phyloP scores from a whole-genome alignment of 1,140 invertebrate species.

The Papilio glaucus region DNA sequence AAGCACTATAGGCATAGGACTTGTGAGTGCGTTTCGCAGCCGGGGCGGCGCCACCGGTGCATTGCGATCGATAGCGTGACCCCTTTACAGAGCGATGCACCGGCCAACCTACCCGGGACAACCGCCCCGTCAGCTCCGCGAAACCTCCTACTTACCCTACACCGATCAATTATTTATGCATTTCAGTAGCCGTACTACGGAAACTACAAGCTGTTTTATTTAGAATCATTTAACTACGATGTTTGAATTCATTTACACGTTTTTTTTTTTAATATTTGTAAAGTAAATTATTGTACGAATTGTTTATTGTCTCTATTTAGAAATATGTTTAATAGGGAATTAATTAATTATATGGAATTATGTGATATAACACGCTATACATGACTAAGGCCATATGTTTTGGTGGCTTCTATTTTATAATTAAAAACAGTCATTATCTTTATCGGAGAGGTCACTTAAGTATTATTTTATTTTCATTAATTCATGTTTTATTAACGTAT shows the following conservation, averaged over 20 bases:
- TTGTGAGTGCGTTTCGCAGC: conserved; percentile 1
- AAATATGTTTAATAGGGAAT: too few relatives aligned
- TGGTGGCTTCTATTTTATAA: too few relatives aligned
- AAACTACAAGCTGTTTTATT: conserved; percentile 1
- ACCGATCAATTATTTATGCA: conserved; percentile 27
- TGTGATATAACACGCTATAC: too few relatives aligned
- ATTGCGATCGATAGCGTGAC: conserved; percentile 72
- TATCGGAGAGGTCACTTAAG: too few relatives aligned
- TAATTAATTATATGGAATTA: too few relatives aligned
- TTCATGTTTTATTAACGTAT: too few relatives aligned
- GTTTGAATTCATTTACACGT: not conserved
- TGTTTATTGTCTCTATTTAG: too few relatives aligned
- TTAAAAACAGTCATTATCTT: too few relatives aligned
- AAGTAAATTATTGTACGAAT: too few relatives aligned
- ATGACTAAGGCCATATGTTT: too few relatives aligned
- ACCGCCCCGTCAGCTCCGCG: conserved; percentile 44
- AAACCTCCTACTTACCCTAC: not conserved
- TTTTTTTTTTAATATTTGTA: not conserved
- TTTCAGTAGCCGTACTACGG: not conserved
- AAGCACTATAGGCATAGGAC: conserved; percentile 15
- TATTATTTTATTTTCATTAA: too few relatives aligned
- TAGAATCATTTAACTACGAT: conserved; percentile 14
- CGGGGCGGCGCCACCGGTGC: conserved; percentile 37
- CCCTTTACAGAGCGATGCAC: conserved; percentile 79
- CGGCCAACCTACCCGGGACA: conserved; percentile 69